Percentiles rank a stretch among this genome's conserved stretches.
phyloP scores from a whole-genome alignment of 2,797 vertebrate species.

The Cossypha niveicapilla region DNA sequence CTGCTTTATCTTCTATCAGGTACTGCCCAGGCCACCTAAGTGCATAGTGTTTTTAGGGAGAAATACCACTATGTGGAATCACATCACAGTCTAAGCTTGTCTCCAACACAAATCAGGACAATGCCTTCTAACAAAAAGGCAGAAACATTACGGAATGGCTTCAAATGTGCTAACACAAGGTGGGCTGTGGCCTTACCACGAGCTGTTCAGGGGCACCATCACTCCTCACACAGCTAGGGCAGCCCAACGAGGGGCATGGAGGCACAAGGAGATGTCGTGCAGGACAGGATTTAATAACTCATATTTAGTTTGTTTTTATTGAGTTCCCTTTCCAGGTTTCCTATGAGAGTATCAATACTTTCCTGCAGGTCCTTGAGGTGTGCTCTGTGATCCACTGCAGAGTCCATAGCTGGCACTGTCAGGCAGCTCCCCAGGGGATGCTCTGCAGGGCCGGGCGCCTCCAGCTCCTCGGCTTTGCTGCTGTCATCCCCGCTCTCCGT shows the following conservation, averaged over 20 bases:
- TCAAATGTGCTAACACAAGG: neutral
- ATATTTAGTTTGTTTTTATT: slow-evolving; percentile 94
- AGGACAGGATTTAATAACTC: slow-evolving; percentile 65
- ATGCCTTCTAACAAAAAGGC: slow-evolving; percentile 79
- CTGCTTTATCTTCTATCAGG: slow-evolving; percentile 50
- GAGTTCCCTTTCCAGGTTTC: slow-evolving; percentile 95
- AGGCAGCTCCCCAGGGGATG: slow-evolving; percentile 85
- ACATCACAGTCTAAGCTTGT: neutral
- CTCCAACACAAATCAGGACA: slow-evolving; percentile 74
- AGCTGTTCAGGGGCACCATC: neutral
- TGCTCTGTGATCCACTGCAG: slow-evolving; percentile 81
- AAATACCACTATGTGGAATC: neutral
- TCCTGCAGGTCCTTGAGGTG: slow-evolving; percentile 96
- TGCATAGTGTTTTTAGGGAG: slow-evolving; percentile 69
- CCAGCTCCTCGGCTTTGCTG: slow-evolving; percentile 36
- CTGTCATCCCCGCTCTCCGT: slow-evolving; percentile 64
- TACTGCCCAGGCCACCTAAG: slow-evolving; percentile 72
- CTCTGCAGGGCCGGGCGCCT: slow-evolving; percentile 74
- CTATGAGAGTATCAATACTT: slow-evolving; percentile 94
- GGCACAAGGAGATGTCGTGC: neutral
- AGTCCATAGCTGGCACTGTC: slow-evolving; percentile 87
- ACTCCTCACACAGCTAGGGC: neutral
- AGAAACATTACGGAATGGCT: slow-evolving; percentile 51
- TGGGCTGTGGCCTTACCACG: neutral
- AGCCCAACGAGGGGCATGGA: neutral